Evolutionary conservation across 2,113 vertebrate genomes (phyloP), one percentile per base, ranked within the genome.

Genomic region (Myrmecobius fasciatus): DNA sequence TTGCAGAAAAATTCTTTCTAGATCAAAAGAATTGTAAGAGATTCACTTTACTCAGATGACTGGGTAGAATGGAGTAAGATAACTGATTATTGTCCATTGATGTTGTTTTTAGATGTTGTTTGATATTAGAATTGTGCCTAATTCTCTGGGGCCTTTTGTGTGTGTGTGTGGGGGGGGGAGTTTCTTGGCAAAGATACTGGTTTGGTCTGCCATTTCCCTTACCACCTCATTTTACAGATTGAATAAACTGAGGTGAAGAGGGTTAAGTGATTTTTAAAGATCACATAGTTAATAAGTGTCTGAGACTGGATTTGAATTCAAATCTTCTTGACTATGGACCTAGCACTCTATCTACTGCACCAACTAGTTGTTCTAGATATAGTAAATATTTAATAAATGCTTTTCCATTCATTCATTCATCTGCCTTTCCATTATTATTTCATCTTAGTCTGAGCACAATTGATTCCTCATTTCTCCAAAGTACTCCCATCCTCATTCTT

Each of bases 161-260:
- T n/a, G n/a, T n/a, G n/a, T n/a, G n/a, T n/a, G n/a, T n/a, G 31
- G 31, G 0, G 1, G 60, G 31, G 60, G 3, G 0, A 31, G 4
- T 67, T 67, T 36, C 60, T 67, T 67, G 31, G 60, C 60, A 67
- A 67, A 67, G 12, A 67, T 67, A 36, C 12, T 67, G 31, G 3
- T 36, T 3, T 67, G 12, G 31, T n/a, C 36, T 67, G 60, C 60
- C 31, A 67, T 67, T 67, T 67, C 60, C 60, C 6, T 67, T 31
- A 6, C 3, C 3, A 67, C 1, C 12, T 67, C 60, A 67, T 36
- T 60, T 60, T 60, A 31, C 11, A 60, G 28, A 31, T 28, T 31
- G 17, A 36, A 31, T 31, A 36, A 67, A 36, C 60, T 67, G 60
- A 67, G 12, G 31, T 31, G 36, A 67, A 36, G 11, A 31, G 53